Evolutionary conservation across 2,888 invertebrate genomes (phyloP).

Genomic region (Drosophila leonis): DNA sequence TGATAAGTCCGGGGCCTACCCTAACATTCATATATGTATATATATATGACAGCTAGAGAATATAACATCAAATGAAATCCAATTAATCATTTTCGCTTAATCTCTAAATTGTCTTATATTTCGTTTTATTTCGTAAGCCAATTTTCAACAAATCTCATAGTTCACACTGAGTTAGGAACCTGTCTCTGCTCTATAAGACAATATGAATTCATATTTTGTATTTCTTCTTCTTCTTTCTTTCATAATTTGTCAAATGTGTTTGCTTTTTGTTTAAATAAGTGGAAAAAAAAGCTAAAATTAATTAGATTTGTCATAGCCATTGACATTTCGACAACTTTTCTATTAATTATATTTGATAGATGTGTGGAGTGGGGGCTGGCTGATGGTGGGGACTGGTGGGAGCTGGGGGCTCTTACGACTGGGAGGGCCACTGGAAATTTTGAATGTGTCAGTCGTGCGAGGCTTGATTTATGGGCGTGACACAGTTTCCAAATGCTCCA

Average conservation of each 20-base stretch:
- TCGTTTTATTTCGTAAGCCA: constrained; percentile 74
- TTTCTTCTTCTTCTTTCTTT: constrained; percentile 18
- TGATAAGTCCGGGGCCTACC: constrained; percentile 49
- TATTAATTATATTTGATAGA: constrained; percentile 79
- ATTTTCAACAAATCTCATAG: constrained; percentile 73
- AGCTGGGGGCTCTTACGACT: background rate
- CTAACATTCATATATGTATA: constrained; percentile 39
- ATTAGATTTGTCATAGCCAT: constrained; percentile 79
- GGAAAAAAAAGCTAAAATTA: constrained; percentile 60
- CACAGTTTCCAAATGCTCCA: constrained; percentile 74
- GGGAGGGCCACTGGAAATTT: constrained; percentile 27
- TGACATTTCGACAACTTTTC: constrained; percentile 80
- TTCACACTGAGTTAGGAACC: constrained; percentile 62
- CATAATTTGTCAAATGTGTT: constrained; percentile 69
- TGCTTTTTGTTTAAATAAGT: constrained; percentile 23
- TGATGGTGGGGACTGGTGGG: background rate
- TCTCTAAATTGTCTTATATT: constrained; percentile 76
- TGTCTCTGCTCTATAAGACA: constrained; percentile 14
- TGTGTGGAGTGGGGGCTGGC: constrained; percentile 43
- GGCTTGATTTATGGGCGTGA: constrained; percentile 72
- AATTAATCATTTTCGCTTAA: constrained; percentile 74
- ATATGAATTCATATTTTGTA: constrained; percentile 33
- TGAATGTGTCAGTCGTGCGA: constrained; percentile 56
- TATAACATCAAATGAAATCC: constrained; percentile 29
- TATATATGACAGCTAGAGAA: constrained; percentile 31